Conservation (phyloP, 53 echinoderm and acorn worm species). For the Pentamera pediparva region DNA sequence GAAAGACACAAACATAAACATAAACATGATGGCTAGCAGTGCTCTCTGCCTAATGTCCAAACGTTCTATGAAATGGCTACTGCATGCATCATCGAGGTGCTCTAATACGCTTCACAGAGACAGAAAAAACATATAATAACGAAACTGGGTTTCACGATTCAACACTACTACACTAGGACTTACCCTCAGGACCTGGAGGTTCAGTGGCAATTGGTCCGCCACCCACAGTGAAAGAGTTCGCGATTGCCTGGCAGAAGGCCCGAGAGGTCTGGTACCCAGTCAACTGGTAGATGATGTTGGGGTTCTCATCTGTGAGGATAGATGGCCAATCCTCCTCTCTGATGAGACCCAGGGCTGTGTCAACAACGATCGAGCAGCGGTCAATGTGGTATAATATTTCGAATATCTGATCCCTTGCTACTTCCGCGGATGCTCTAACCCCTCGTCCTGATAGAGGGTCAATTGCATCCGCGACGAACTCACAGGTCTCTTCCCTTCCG, state of each 20-base stretch:
- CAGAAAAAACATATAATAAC: no score
- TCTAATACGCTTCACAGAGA: no score
- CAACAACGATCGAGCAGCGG: not conserved
- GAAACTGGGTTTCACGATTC: no score
- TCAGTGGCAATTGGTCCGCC: no score
- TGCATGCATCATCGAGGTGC: no score
- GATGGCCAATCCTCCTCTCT: not conserved
- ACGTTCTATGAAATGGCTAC: no score
- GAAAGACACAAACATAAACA: no score
- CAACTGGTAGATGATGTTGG: not conserved
- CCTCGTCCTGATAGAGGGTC: not conserved
- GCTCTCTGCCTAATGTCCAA: no score
- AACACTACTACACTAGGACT: no score
- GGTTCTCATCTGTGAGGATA: not conserved
- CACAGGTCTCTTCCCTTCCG: not conserved
- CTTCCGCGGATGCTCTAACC: not conserved
- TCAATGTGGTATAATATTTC: not conserved
- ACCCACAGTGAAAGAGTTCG: no score
- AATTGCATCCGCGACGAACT: not conserved
- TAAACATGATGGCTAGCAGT: no score
- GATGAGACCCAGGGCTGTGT: not conserved
- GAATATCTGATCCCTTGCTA: not conserved
- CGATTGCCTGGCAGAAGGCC: slow-evolving; percentile 3
- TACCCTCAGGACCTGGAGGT: no score
- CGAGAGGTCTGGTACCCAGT: slow-evolving; percentile 3